Conservation (phyloP, 1,140 invertebrate genomes). For the Harlomillsia oculata region DNA sequence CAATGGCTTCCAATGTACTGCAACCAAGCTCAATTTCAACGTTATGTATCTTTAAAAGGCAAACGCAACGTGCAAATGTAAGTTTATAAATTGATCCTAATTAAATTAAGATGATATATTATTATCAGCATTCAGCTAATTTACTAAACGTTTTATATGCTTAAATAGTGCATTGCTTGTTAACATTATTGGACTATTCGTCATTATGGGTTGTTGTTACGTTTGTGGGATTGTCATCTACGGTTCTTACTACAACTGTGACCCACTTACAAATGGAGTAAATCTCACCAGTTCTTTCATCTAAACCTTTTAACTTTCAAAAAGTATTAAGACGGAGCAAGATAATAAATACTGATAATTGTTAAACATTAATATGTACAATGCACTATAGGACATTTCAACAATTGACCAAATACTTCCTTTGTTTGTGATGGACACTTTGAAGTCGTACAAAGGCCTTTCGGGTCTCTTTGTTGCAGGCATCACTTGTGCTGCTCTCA, state of each 20-base stretch:
- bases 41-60: conserved; percentile 21
- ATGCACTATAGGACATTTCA: conserved; percentile 13
- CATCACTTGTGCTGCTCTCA: conserved; percentile 48
- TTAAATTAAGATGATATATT: not conserved
- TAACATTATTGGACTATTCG: conserved; percentile 20
- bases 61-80: conserved; percentile 15
- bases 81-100: not conserved
- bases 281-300: not conserved
- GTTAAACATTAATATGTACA: not conserved
- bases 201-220: conserved; percentile 27
- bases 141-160: no score
- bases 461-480: conserved; percentile 26
- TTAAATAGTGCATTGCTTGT: conserved; percentile 38
- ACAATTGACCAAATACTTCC: conserved; percentile 39
- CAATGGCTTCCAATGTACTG: conserved; percentile 58
- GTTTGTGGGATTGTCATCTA: conserved; percentile 19
- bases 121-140: not conserved
- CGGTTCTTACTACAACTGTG: conserved; percentile 20
- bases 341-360: not conserved
- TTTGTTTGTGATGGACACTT: conserved; percentile 43
- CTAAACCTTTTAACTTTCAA: not conserved
- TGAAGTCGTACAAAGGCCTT: conserved; percentile 37
- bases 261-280: conserved; percentile 21
- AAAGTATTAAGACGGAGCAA: not conserved
- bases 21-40: conserved; percentile 28